phyloP scores from a whole-genome alignment of 2,113 vertebrate genomes.

The Corythornis vintsioides region DNA sequence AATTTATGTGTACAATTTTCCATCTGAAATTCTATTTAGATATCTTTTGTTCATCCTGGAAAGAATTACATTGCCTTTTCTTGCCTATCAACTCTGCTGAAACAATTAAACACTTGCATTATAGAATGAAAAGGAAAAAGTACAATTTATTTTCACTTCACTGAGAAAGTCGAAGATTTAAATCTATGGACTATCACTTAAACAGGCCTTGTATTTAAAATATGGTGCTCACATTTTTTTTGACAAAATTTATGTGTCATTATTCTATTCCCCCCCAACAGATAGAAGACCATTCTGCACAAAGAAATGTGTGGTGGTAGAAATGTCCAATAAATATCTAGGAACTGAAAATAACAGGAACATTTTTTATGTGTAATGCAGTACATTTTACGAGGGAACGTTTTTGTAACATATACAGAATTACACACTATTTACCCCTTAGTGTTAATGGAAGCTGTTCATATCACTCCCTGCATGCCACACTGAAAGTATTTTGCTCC shows the following conservation, averaged over 20 bases:
- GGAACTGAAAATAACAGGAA: slow-evolving; percentile 8
- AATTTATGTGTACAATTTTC: slow-evolving; percentile 46
- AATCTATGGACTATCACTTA: slow-evolving; percentile 16
- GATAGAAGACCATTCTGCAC: slow-evolving; percentile 14
- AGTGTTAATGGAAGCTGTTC: slow-evolving; percentile 33
- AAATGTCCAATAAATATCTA: slow-evolving; percentile 51
- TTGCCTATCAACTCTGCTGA: background rate
- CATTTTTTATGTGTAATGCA: slow-evolving; percentile 39
- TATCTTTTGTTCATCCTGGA: background rate
- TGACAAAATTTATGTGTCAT: slow-evolving; percentile 46
- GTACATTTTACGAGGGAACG: slow-evolving; percentile 46
- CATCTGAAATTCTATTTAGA: slow-evolving; percentile 8
- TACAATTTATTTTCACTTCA: background rate
- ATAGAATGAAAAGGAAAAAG: slow-evolving; percentile 20
- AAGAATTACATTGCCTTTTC: background rate
- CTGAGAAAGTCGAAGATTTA: slow-evolving; percentile 17
- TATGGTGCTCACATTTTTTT: slow-evolving; percentile 37
- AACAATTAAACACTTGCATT: slow-evolving; percentile 28
- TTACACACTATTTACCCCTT: background rate
- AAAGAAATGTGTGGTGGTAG: slow-evolving; percentile 26
- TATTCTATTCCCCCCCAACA: background rate
- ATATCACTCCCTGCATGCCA: background rate
- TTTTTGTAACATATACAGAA: slow-evolving; percentile 38
- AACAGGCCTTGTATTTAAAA: slow-evolving; percentile 27
- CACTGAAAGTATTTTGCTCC: background rate